Percentiles rank a stretch among this genome's conserved stretches.
These are phyloP conservation scores for Bombus polaris DNA, from an alignment of 1,140 invertebrate species.

Conservation along the genomic window DNA sequence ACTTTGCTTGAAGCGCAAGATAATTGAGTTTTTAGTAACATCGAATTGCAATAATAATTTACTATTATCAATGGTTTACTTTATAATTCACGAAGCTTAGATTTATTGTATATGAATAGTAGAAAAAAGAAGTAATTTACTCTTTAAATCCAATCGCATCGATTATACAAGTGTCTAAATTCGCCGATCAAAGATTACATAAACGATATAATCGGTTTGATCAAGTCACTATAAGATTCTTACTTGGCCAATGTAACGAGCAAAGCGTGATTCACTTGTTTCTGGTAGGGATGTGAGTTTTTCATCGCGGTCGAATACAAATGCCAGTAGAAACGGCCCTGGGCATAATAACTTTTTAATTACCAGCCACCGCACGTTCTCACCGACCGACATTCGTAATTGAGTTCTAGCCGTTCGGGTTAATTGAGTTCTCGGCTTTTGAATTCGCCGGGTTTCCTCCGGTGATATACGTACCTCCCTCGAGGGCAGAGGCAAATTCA, in stretches of 20 bases:
- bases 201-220: not conserved
- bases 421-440: conserved; percentile 46
- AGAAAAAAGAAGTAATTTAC: not conserved
- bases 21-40: not conserved
- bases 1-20: not conserved
- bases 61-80: too few relatives aligned
- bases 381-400: conserved; percentile 53
- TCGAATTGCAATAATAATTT: not conserved
- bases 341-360: conserved; percentile 69
- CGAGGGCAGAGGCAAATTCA: conserved; percentile 64
- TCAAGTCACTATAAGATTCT: not conserved
- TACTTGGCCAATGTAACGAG: conserved; percentile 54
- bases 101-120: not conserved
- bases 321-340: conserved; percentile 70
- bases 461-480: conserved; percentile 60
- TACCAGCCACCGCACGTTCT: conserved; percentile 42
- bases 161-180: not conserved
- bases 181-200: not conserved
- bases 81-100: not conserved
- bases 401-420: conserved; percentile 60
- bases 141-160: not conserved
- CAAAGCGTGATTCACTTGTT: conserved; percentile 52
- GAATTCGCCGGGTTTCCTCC: conserved; percentile 27
- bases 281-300: conserved; percentile 54
- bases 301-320: conserved; percentile 52